Percentiles rank a stretch among this genome's conserved stretches.
Conservation (phyloP, 2,113 vertebrate genomes). For the Malurus melanocephalus region DNA sequence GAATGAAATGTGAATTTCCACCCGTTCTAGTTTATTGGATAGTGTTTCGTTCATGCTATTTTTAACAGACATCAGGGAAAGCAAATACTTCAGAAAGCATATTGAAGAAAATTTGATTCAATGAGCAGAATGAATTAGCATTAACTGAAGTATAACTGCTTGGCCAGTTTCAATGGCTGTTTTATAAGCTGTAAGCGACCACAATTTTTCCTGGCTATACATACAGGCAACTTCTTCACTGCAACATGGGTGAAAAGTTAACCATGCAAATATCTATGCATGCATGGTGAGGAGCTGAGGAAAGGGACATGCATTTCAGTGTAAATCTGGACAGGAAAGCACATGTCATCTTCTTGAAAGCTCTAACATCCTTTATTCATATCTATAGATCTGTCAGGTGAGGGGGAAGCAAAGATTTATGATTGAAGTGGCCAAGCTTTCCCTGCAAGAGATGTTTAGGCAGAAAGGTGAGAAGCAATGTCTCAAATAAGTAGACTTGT, state of each 20-base stretch:
- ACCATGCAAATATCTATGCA: background rate
- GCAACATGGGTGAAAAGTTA: background rate
- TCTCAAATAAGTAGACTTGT: background rate
- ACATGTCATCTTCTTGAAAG: background rate
- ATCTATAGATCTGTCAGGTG: background rate
- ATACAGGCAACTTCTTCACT: background rate
- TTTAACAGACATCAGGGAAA: conserved; percentile 12
- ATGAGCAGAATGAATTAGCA: background rate
- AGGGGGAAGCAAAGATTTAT: background rate
- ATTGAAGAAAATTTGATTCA: conserved; percentile 20
- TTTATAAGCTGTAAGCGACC: background rate
- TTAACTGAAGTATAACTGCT: background rate
- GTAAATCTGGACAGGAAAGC: background rate
- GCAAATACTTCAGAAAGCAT: conserved; percentile 16
- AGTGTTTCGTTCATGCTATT: background rate
- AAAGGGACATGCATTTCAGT: background rate
- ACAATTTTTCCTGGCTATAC: background rate
- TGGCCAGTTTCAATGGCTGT: background rate
- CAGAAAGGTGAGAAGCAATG: conserved; percentile 3
- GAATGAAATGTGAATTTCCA: conserved; percentile 21
- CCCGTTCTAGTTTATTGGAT: background rate
- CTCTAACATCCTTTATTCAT: background rate
- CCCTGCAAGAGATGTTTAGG: background rate
- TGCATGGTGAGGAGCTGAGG: background rate
- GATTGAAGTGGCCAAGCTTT: background rate